Evolutionary conservation across 2,113 vertebrate genomes (phyloP), one percentile per base, ranked within the genome.

Genomic region (Prinia subflava): DNA sequence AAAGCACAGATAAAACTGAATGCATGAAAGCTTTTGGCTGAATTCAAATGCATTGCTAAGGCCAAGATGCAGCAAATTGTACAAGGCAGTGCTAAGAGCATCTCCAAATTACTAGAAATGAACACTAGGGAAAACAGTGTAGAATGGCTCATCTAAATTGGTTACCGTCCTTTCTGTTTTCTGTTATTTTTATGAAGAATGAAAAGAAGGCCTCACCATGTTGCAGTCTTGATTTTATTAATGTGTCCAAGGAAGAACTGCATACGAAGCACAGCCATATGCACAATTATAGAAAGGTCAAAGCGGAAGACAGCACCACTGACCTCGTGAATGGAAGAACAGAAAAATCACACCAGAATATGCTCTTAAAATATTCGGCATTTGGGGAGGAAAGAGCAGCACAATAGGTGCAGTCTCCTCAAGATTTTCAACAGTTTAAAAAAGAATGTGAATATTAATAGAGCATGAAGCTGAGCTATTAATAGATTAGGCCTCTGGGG

Each of bases 381-480:
- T 82, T 90, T 82, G 47, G 39, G n/a, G 41, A 87, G 68, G n/a
- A 83, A 84, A 88, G 31, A 75, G 41, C 69, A 90, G 76, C 73
- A 95, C 65, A 93, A 87, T 92, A 84, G 83, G 65, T 71, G 49
- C 57, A 90, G 60, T 17, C 73, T 96, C 64, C 41, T 92, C 71
- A 89, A 83, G 64, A 94, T 90, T 93, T 92, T 81, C 90, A 90
- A 89, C 62, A 94, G 39, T 92, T 94, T 63, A 44, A 25, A 81
- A 84, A 78, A 77, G 49, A 81, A 44, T 53, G 73, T 94, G 94
- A 96, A 96, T 96, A 94, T 92, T 95, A 97, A 97, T 62, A 94
- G 92, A 92, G 76, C 90, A 76, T 87, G 90, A 93, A 96, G 88
- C 80, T 78, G 60, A 89, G 86, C 83, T 96, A 97, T 96, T 96